Base-by-base conservation (phyloP, 2,888 invertebrate genomes). In the Cantharis rustica region DNA sequence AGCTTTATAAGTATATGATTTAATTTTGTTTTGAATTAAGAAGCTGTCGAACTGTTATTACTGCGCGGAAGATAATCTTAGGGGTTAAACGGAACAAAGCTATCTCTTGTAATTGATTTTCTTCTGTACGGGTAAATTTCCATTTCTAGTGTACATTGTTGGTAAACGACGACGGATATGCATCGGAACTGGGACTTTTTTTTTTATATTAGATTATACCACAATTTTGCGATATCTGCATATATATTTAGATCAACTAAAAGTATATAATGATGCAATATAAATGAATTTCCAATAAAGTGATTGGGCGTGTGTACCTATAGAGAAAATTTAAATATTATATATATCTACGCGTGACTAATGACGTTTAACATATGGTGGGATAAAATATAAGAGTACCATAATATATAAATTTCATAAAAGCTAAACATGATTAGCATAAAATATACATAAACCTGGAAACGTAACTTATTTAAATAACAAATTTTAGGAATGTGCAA, bases 341-440 rank as follows among this genome's bases (percentile, higher is more conserved):
- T 47, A 47, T 47, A 31, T 31, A 47, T 69, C 17, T 61, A 70
- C 10, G 26, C 17, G 62, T 70, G 72, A 66, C 72, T 47, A 66
- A 63, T 47, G 64, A 13, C 17, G 13, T 15, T 26, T 11, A 66
- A 16, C 72, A 66, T 64, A 72, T 61, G 66, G 31, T 66, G 23
- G 17, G 26, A 31, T 31, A 73, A 61, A 61, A 31, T 47, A 26
- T 31, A 26, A 61, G 61, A 73, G 61, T 23, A 16, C 47, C 72
- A 61, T 9, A 23, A 23, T 23, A 23, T 23, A 9, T 5, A 20
- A 20, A 7, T 16, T 17, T 68, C 69, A 73, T 69, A 27, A 73
- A 69, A 73, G 69, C 69, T 26, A 69, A 73, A 69, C 17, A 62
- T 63, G 69, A 73, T 73, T 73, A 69, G 31, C 73, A 73, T 73